Evolutionary conservation across 2,888 invertebrate species (phyloP).

Genomic region (Drosophila anomelani): DNA sequence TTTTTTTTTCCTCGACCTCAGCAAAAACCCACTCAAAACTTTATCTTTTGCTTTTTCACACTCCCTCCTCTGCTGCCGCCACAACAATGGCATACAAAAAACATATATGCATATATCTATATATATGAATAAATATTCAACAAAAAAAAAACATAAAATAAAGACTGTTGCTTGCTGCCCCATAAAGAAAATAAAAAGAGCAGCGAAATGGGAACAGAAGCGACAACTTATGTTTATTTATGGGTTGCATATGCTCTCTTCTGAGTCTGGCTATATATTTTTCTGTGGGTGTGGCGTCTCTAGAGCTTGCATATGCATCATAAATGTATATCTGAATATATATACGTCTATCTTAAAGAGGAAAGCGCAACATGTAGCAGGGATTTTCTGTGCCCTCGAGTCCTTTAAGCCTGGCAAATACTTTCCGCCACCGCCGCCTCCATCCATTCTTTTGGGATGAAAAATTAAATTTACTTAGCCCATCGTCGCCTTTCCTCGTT

Average conservation of each 20-base stretch:
- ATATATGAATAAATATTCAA: constrained; percentile 15
- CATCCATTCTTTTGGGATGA: constrained; percentile 5
- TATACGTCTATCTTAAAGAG: constrained; percentile 13
- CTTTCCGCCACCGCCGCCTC: constrained; percentile 3
- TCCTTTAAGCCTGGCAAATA: constrained; percentile 30
- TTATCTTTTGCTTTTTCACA: constrained; percentile 10
- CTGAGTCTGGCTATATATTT: constrained; percentile 24
- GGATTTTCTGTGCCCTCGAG: constrained; percentile 26
- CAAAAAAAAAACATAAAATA: constrained; percentile 27
- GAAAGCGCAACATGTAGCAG: constrained; percentile 58
- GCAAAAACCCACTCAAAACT: constrained; percentile 21
- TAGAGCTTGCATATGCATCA: constrained; percentile 29
- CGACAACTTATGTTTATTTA: constrained; percentile 75
- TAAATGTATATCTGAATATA: constrained; percentile 10
- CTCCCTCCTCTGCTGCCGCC: neutral
- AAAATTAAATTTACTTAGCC: constrained; percentile 41
- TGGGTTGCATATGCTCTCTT: constrained; percentile 63
- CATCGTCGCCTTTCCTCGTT: constrained; percentile 14
- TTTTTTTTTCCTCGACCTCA: neutral
- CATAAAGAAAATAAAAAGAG: constrained; percentile 26
- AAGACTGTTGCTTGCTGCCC: constrained; percentile 60
- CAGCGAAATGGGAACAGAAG: constrained; percentile 47
- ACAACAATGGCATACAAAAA: constrained; percentile 30
- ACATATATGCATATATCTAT: constrained; percentile 21
- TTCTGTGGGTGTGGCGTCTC: constrained; percentile 33